Base-by-base conservation (phyloP, 1,140 invertebrate genomes). In the Drosophila serrata region DNA sequence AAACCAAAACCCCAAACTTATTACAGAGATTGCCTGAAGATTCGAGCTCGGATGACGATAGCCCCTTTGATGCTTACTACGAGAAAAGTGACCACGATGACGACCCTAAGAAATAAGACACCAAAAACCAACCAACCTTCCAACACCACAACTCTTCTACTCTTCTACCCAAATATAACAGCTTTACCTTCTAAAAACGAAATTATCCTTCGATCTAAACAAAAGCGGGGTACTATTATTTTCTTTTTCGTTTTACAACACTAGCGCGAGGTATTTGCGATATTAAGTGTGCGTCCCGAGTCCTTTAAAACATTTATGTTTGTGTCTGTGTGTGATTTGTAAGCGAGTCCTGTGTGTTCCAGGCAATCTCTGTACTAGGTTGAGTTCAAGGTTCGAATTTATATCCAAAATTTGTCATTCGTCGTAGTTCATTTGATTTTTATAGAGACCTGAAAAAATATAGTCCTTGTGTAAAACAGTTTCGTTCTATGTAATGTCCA, bases 31-130 rank as follows among this genome's bases (percentile, higher is more conserved):
- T 90, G 75, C 91, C 88, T 69, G 91, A 92, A 90, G 91, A 92
- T 85, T 91, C 91, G 76, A 87, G 82, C 82, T 91, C 91, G 31
- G 91, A 92, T 49, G 91, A 92, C 75, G 91, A 92, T 92, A 91
- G 86, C 77, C 91, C 91, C 27, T 92, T 92, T 61, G 91, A 92
- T 90, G 82, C 88, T 80, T 80, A 87, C 77, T 75, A 92, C 70
- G 91, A 92, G 78, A 91, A 90, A 86, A 92, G 85, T 59, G 90
- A 91, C 42, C 60, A 79, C 58, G 91, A 92, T 49, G 86, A 81
- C 68, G 88, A 79, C 49, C 59, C 86, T 67, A 90, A 72, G 65
- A 88, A 88, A 85, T 90, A 85, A 81, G 42, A 75, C 58, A 61
- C 42, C 27, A 49, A 43, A 46, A 43, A 46, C 27, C 61, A 53